Percentiles rank a stretch among this genome's conserved stretches.
Evolutionary conservation across 2,797 vertebrate species (phyloP).

Genomic region (Kryptolebias ocellatus): DNA sequence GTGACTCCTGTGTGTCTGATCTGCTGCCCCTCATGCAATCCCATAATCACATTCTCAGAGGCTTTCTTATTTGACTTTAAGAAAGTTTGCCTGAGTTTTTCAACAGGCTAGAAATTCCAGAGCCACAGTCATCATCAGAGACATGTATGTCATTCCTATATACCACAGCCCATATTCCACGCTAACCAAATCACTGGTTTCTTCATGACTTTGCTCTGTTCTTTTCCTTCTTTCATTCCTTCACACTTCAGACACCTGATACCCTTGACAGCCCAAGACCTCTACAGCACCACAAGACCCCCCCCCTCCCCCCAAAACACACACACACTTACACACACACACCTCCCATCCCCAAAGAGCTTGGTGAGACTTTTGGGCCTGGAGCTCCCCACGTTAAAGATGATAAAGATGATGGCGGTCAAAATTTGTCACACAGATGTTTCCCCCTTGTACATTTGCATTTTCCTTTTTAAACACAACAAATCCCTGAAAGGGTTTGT

Average conservation of each 20-base stretch:
- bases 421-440: constrained; percentile 62
- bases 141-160: constrained; percentile 45
- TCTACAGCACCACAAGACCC: constrained; percentile 56
- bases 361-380: constrained; percentile 12
- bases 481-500: constrained; percentile 42
- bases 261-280: constrained; percentile 57
- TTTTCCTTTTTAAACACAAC: constrained; percentile 66
- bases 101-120: constrained; percentile 47
- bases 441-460: constrained; percentile 59
- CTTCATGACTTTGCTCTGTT: constrained; percentile 15
- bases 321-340: too few species aligned
- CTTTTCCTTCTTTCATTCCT: constrained; percentile 29
- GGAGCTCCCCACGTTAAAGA: constrained; percentile 34
- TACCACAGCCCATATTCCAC: constrained; percentile 38
- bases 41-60: constrained; percentile 58
- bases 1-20: constrained; percentile 53
- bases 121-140: constrained; percentile 24
- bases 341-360: constrained; percentile 1
- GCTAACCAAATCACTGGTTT: constrained; percentile 34
- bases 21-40: constrained; percentile 19
- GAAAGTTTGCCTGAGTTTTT: constrained; percentile 47
- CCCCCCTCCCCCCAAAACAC: too few species aligned
- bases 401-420: constrained; percentile 24
- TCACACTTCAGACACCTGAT: constrained; percentile 69
- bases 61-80: constrained; percentile 66